Percentiles rank a stretch among this genome's conserved stretches.
phyloP scores from a whole-genome alignment of 2,113 vertebrate genomes.

The Agelaius tricolor region DNA sequence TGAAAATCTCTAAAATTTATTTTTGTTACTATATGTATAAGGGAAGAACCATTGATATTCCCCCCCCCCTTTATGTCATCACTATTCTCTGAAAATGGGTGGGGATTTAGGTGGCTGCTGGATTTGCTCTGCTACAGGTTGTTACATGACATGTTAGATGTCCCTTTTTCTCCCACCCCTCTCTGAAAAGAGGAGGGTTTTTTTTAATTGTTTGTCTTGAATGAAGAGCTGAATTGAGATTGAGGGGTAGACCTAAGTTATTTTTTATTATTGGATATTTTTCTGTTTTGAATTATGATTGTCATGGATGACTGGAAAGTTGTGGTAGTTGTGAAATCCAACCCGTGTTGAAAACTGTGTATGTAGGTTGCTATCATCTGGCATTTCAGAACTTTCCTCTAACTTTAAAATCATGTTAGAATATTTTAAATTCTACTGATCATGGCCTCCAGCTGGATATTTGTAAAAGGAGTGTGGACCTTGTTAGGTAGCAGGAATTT shows the following conservation, averaged over 20 bases:
- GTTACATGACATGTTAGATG: background rate
- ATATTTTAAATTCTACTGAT: background rate
- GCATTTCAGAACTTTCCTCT: background rate
- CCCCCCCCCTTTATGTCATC: accelerated
- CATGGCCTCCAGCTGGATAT: background rate
- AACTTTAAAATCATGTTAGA: background rate
- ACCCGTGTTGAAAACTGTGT: accelerated
- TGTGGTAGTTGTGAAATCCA: background rate
- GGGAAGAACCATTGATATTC: background rate
- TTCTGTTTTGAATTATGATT: background rate
- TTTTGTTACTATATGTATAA: background rate
- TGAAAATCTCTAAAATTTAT: background rate
- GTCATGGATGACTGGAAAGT: background rate
- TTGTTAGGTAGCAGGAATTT: background rate
- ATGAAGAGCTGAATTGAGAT: background rate
- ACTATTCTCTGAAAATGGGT: background rate
- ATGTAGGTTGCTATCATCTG: background rate
- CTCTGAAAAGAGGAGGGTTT: background rate
- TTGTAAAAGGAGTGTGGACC: background rate
- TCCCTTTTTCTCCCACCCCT: background rate
- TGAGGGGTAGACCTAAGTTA: background rate
- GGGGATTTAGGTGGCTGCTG: background rate
- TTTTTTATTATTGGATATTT: background rate
- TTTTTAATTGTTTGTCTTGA: background rate
- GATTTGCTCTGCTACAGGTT: background rate